Conservation (phyloP, 64 coral and sea anemone genomes). For the Stichodactyla helianthus region DNA sequence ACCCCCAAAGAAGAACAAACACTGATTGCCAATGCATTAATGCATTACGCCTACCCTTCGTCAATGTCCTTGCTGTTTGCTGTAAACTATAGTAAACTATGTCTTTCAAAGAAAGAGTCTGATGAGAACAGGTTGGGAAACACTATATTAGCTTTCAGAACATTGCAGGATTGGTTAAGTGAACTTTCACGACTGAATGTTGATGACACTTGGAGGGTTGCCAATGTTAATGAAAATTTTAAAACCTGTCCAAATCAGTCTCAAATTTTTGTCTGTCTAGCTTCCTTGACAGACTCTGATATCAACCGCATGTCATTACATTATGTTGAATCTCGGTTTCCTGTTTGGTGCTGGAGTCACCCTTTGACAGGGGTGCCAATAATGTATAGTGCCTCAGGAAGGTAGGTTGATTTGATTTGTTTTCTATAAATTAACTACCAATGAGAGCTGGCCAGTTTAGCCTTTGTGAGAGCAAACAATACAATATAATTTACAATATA, state of each 20-base stretch:
- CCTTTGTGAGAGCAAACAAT: too few relatives aligned
- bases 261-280: conserved; percentile 72
- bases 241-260: conserved; percentile 73
- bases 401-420: conserved; percentile 28
- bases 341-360: conserved; percentile 97
- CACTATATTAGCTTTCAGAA: conserved; percentile 71
- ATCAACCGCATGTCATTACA: conserved; percentile 90
- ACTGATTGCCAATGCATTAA: conserved; percentile 76
- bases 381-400: conserved; percentile 79
- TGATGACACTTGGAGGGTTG: conserved; percentile 93
- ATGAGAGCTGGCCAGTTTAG: too few relatives aligned
- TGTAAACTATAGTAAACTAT: conserved; percentile 60
- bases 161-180: conserved; percentile 76
- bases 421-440: too few relatives aligned
- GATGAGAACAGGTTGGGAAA: background rate
- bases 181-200: conserved; percentile 75
- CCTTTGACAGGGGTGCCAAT: conserved; percentile 76
- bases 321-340: conserved; percentile 83
- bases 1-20: conserved; percentile 54
- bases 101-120: background rate
- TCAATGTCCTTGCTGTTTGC: conserved; percentile 81
- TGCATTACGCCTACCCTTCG: conserved; percentile 82
- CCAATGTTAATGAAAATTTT: conserved; percentile 75
- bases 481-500: too few relatives aligned
- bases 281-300: conserved; percentile 73